A percentile compares a stretch with the other conserved stretches of the same genome.
phyloP scores from a whole-genome alignment of 2,113 vertebrate genomes.

The Gymnarchus niloticus region DNA sequence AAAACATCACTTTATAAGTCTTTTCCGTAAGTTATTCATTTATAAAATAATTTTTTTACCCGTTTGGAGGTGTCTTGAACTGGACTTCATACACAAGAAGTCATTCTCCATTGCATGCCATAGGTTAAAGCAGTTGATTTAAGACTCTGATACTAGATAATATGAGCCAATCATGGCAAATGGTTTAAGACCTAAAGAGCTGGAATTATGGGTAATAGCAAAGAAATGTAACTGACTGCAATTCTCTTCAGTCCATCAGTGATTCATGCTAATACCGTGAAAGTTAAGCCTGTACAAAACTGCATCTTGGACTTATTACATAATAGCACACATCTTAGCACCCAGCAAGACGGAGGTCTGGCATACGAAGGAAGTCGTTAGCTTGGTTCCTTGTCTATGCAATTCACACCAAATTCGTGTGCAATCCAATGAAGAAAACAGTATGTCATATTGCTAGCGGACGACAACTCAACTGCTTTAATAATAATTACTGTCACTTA shows the following conservation, averaged over 20 bases:
- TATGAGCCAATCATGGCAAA: constrained; percentile 12
- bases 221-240: constrained; percentile 10
- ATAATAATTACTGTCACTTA: not conserved
- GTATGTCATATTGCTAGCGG: not conserved
- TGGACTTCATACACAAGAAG: not conserved
- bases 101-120: not conserved
- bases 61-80: not conserved
- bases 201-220: not conserved
- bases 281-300: constrained; percentile 14
- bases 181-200: not conserved
- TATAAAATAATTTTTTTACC: not conserved
- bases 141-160: constrained; percentile 11
- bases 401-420: not conserved
- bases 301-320: constrained; percentile 1
- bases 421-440: not conserved
- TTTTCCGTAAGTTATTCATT: not conserved
- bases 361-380: not conserved
- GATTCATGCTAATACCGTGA: not conserved
- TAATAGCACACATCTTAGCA: constrained; percentile 16
- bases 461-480: not conserved
- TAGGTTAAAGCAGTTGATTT: constrained; percentile 3
- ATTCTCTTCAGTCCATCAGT: not conserved
- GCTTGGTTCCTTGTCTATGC: not conserved
- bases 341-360: not conserved
- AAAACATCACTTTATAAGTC: not conserved